Conservation (phyloP, 2,888 invertebrate species). For the Patella ulyssiponensis region DNA sequence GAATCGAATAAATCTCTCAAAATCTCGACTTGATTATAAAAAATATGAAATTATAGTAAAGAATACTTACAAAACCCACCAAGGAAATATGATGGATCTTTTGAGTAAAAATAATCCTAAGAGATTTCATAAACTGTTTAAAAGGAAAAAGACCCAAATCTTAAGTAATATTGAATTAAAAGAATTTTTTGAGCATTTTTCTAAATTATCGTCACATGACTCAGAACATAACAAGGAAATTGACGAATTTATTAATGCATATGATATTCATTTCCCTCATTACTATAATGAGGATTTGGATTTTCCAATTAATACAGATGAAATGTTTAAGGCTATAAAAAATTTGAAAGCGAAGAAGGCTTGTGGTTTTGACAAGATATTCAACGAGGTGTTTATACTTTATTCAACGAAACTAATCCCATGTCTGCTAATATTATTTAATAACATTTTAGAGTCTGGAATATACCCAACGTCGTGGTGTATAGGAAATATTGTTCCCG, state of each 20-base stretch:
- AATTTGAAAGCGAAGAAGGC: background rate
- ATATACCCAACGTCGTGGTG: background rate
- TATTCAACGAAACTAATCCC: background rate
- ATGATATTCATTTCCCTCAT: background rate
- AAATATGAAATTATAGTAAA: background rate
- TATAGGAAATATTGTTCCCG: constrained; percentile 2
- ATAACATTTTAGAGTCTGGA: background rate
- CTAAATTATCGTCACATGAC: background rate
- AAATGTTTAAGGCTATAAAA: background rate
- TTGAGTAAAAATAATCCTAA: background rate
- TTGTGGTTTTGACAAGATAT: background rate
- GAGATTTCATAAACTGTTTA: constrained; percentile 2
- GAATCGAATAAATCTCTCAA: background rate
- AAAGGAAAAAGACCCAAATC: background rate
- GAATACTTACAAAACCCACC: background rate
- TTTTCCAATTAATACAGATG: background rate
- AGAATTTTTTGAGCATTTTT: background rate
- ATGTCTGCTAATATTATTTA: background rate
- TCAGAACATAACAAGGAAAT: background rate
- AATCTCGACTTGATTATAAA: background rate
- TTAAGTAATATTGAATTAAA: background rate
- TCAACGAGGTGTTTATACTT: background rate
- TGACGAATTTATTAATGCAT: background rate
- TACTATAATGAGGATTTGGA: background rate
- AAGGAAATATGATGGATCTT: constrained; percentile 4